phyloP scores from a whole-genome alignment of 2,888 invertebrate genomes.

The Aproaerema taeniolella region DNA sequence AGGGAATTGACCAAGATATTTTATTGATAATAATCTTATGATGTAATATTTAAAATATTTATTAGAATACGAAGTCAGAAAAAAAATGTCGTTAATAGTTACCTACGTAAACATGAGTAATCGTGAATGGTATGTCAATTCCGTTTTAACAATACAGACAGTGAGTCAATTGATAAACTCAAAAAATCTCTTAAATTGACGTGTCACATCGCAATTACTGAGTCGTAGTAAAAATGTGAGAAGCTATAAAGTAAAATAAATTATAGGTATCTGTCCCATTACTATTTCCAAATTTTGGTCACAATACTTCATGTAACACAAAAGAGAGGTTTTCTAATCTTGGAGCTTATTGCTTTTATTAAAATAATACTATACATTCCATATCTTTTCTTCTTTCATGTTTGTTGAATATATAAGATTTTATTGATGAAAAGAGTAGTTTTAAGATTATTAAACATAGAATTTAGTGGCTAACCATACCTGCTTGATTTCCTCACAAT shows the following conservation, averaged over 20 bases:
- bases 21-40: no score
- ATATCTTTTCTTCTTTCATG: conserved; percentile 33
- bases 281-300: conserved; percentile 46
- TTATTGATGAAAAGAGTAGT: conserved; percentile 52
- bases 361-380: conserved; percentile 42
- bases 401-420: conserved; percentile 50
- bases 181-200: conserved; percentile 35
- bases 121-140: conserved; percentile 39
- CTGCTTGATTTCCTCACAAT: conserved; percentile 27
- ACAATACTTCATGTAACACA: conserved; percentile 42
- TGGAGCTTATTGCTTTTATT: conserved; percentile 22
- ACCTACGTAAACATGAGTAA: conserved; percentile 29
- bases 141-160: conserved; percentile 27
- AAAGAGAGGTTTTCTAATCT: conserved; percentile 23
- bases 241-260: conserved; percentile 34
- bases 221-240: conserved; percentile 31
- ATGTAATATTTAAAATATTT: no score
- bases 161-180: conserved; percentile 37
- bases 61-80: conserved; percentile 35
- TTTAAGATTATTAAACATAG: conserved; percentile 44
- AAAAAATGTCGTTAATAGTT: conserved; percentile 25
- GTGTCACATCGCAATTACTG: conserved; percentile 44
- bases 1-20: no score
- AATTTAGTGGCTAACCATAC: conserved; percentile 34
- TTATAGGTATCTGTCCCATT: conserved; percentile 42